A percentile compares a stretch with the other conserved stretches of the same genome.
These are phyloP conservation scores for Syngnathoides biaculeatus DNA, from an alignment of 2,113 vertebrate species.

Conservation along the genomic window DNA sequence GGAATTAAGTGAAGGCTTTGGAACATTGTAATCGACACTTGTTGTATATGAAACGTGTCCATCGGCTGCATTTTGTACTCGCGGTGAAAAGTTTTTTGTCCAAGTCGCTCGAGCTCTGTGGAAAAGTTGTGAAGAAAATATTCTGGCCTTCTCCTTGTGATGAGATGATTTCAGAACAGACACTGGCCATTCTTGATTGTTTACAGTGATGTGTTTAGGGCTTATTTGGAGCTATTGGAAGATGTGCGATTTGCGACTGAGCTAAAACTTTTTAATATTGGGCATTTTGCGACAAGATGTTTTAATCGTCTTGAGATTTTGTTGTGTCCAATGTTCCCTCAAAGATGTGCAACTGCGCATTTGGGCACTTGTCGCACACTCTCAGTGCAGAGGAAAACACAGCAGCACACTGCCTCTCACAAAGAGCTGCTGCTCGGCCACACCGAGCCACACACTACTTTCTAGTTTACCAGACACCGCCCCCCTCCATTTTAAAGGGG, in stretches of 20 bases:
- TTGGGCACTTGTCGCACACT: too few species aligned
- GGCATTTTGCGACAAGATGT: too few species aligned
- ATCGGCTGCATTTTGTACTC: conserved; percentile 1
- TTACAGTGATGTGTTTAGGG: not conserved
- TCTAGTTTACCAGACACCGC: too few species aligned
- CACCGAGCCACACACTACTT: too few species aligned
- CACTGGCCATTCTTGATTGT: not conserved
- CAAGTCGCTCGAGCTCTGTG: not conserved
- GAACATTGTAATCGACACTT: conserved; percentile 12
- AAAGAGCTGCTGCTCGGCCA: too few species aligned
- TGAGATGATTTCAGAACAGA: not conserved
- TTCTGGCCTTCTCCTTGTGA: not conserved
- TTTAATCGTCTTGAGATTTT: too few species aligned
- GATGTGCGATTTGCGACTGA: not conserved
- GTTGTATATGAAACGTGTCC: not conserved
- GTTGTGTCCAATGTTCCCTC: too few species aligned
- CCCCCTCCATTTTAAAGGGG: too few species aligned
- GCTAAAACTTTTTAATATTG: not conserved
- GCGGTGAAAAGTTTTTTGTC: not conserved
- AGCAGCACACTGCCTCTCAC: too few species aligned
- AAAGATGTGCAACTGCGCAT: too few species aligned
- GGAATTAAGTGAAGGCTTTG: conserved; percentile 5
- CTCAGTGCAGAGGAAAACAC: too few species aligned
- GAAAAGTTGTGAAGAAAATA: not conserved
- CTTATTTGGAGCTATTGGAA: not conserved